phyloP scores from a whole-genome alignment of 2,113 vertebrate genomes.

The Argyrosomus japonicus region DNA sequence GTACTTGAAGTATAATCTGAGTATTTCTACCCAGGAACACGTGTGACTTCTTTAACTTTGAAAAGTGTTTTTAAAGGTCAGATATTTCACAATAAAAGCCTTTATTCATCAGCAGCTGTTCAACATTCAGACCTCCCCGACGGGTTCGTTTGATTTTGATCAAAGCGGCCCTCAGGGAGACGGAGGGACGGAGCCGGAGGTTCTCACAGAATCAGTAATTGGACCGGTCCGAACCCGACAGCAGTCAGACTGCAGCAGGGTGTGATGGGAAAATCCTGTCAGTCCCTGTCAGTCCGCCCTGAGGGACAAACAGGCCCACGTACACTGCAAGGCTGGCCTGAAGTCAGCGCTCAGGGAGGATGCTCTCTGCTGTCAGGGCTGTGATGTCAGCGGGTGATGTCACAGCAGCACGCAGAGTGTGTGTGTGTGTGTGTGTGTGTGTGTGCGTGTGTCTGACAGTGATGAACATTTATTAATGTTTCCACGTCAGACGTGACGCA shows the following conservation, averaged over 20 bases:
- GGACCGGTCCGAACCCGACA: too few relatives aligned
- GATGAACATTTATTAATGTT: too few relatives aligned
- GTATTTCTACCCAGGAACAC: too few relatives aligned
- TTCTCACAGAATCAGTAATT: constrained; percentile 20
- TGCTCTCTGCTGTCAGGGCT: neutral
- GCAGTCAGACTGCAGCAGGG: neutral
- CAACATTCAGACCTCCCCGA: neutral
- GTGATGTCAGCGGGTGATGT: constrained; percentile 14
- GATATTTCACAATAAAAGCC: neutral
- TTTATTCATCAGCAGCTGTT: neutral
- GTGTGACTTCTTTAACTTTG: too few relatives aligned
- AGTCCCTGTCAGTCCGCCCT: neutral
- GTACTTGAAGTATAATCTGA: too few relatives aligned
- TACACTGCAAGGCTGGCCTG: neutral
- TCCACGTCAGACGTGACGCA: neutral
- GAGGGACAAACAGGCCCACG: neutral
- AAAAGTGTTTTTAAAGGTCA: neutral
- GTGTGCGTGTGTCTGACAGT: too few relatives aligned
- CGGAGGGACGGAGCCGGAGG: neutral
- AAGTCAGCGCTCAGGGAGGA: constrained; percentile 24
- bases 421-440: too few relatives aligned
- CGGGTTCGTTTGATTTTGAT: constrained; percentile 25
- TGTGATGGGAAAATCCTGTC: neutral
- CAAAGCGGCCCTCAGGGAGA: constrained; percentile 1
- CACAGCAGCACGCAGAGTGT: constrained; percentile 2